A percentile compares a stretch with the other conserved stretches of the same genome.
phyloP scores from a whole-genome alignment of 2,888 invertebrate species.

The Mythimna loreyi region DNA sequence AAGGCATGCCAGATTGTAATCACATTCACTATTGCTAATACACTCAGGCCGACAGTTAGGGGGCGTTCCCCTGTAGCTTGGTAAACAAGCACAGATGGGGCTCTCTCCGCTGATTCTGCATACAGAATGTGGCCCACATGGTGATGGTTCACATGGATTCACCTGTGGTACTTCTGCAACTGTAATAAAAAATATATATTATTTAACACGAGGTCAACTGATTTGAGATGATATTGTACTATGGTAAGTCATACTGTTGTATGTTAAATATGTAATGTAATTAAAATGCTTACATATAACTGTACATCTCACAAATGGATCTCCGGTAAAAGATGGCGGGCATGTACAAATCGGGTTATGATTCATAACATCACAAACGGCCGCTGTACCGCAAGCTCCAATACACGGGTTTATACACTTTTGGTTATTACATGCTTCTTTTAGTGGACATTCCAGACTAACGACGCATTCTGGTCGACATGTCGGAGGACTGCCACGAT shows the following conservation, averaged over 20 bases:
- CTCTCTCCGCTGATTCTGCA: conserved; percentile 93
- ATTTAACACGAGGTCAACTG: background rate
- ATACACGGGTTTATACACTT: conserved; percentile 95
- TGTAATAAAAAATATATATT: conserved; percentile 47
- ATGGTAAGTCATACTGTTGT: background rate
- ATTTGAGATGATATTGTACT: background rate
- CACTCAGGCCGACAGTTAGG: conserved; percentile 96
- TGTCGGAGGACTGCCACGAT: conserved; percentile 94
- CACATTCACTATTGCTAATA: conserved; percentile 94
- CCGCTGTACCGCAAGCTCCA: conserved; percentile 94
- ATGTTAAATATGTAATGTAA: background rate
- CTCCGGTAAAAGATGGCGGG: conserved; percentile 93
- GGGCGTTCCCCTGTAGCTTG: conserved; percentile 92
- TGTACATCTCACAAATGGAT: conserved; percentile 94
- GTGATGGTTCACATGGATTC: conserved; percentile 93
- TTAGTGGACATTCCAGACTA: conserved; percentile 93
- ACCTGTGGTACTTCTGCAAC: conserved; percentile 76
- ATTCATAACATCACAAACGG: conserved; percentile 94
- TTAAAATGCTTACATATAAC: conserved; percentile 79
- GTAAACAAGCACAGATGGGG: conserved; percentile 94
- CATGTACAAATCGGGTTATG: conserved; percentile 95
- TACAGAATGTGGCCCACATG: conserved; percentile 94
- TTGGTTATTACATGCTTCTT: conserved; percentile 93
- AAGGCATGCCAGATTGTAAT: conserved; percentile 93
- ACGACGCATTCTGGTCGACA: conserved; percentile 95